Evolutionary conservation across 2,888 invertebrate species (phyloP).

Genomic region (Pomacea canaliculata): DNA sequence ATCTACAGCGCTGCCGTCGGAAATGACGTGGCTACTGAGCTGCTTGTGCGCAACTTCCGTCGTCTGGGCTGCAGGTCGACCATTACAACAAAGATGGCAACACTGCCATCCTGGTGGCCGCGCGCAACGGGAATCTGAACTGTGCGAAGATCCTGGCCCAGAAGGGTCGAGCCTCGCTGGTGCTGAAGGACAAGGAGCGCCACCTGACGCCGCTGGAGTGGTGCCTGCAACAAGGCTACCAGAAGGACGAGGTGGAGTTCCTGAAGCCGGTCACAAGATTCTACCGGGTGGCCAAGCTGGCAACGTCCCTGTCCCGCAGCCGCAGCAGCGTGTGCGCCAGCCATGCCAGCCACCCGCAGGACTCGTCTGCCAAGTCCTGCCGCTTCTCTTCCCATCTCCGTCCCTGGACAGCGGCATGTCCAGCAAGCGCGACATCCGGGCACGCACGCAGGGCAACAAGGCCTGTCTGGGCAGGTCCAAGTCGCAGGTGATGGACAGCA

Average conservation of each 20-base stretch:
- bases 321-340: slow-evolving; percentile 3
- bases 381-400: slow-evolving; percentile 5
- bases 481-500: slow-evolving; percentile 16
- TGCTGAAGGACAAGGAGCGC: slow-evolving; percentile 50
- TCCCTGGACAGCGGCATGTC: slow-evolving; percentile 17
- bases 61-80: slow-evolving; percentile 65
- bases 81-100: slow-evolving; percentile 62
- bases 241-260: slow-evolving; percentile 53
- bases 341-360: neutral
- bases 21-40: slow-evolving; percentile 64
- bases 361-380: neutral
- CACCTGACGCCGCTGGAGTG: slow-evolving; percentile 61
- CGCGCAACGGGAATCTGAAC: slow-evolving; percentile 60
- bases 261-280: slow-evolving; percentile 33
- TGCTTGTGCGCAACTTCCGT: slow-evolving; percentile 63
- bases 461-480: slow-evolving; percentile 11
- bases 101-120: slow-evolving; percentile 63
- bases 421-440: neutral
- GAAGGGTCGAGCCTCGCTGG: slow-evolving; percentile 61
- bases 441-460: neutral
- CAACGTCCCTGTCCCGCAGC: slow-evolving; percentile 25
- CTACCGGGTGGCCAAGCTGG: slow-evolving; percentile 37
- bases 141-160: slow-evolving; percentile 63
- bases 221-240: slow-evolving; percentile 58
- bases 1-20: slow-evolving; percentile 64